Percentiles rank a stretch among this genome's conserved stretches.
Conservation (phyloP, 2,888 invertebrate genomes). For the Lomographa bimaculata region DNA sequence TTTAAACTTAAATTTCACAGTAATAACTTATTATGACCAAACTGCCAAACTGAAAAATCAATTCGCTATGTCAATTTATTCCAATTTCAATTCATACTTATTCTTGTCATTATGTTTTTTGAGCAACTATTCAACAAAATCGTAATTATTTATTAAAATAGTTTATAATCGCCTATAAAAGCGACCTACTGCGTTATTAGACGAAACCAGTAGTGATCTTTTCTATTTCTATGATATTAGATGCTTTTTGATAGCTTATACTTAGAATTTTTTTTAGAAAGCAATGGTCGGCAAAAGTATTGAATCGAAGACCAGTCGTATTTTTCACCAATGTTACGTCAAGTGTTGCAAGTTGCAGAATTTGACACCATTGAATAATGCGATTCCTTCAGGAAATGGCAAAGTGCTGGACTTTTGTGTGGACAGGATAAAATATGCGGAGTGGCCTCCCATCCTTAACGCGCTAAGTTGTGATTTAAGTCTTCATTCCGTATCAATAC, state of each 20-base stretch:
- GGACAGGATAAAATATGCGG: conserved; percentile 89
- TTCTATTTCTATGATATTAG: too few relatives aligned
- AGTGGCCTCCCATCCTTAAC: conserved; percentile 90
- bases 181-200: conserved; percentile 38
- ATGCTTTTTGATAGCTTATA: conserved; percentile 51
- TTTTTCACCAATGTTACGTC: conserved; percentile 76
- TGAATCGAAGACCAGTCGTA: conserved; percentile 68
- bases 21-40: too few relatives aligned
- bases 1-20: too few relatives aligned
- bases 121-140: conserved; percentile 55
- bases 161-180: conserved; percentile 45
- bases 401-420: conserved; percentile 87
- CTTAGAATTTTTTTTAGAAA: conserved; percentile 36
- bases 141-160: conserved; percentile 39
- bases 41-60: conserved; percentile 23
- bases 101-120: conserved; percentile 53
- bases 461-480: conserved; percentile 88
- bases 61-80: conserved; percentile 16
- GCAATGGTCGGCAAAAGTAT: conserved; percentile 72
- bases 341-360: conserved; percentile 80
- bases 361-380: conserved; percentile 64
- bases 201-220: too few relatives aligned
- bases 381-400: conserved; percentile 72
- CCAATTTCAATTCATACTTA: conserved; percentile 31
- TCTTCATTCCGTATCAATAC: conserved; percentile 86